Base-by-base conservation (phyloP, 2,113 vertebrate genomes). In the Rhinopomastus cyanomelas region DNA sequence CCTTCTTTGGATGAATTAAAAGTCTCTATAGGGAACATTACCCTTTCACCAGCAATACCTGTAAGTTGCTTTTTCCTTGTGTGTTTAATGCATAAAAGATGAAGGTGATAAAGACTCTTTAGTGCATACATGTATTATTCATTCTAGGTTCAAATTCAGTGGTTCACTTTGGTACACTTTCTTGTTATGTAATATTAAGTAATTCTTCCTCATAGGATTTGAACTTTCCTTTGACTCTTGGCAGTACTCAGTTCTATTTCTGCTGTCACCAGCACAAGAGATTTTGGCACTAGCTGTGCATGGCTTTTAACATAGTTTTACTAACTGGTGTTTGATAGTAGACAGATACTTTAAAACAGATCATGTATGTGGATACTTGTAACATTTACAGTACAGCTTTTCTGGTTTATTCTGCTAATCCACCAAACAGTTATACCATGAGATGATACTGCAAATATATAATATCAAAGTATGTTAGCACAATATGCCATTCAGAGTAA, bases 1-100 rank as follows among this genome's bases (percentile, higher is more conserved):
- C 98, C 98, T 96, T 98, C 98, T 76, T 97, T 99, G 83, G 99
- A 99, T 95, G 98, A 99, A 96, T 97, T 99, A 48, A 99, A 99
- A 96, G 97, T 98, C 65, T 99, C 99, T 76, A 98, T 99, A 78
- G 99, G 98, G 53, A 99, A 99, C 94, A 99, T 99, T 88, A 97
- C 98, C 57, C 98, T 99, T 79, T 99, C 98, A 6, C 98, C 99
- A 71, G 98, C 98, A 49, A 68, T 98, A 93, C 98, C 97, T 93
- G 99, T 99, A 97, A 91, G 98, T 97, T 84, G 78, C 26, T n/a
- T 59, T 90, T 72, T 75, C 37, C 30, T 56, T 57, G 5, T 89
- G 37, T 78, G 91, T 91, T 61, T 65, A 55, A 32, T 53, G 3
- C 11, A 0, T 84, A 36, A 11, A 76, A 13, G 14, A 36, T 11